Base-by-base conservation (phyloP, 1,140 invertebrate species). In the Drosophila bipectinata region DNA sequence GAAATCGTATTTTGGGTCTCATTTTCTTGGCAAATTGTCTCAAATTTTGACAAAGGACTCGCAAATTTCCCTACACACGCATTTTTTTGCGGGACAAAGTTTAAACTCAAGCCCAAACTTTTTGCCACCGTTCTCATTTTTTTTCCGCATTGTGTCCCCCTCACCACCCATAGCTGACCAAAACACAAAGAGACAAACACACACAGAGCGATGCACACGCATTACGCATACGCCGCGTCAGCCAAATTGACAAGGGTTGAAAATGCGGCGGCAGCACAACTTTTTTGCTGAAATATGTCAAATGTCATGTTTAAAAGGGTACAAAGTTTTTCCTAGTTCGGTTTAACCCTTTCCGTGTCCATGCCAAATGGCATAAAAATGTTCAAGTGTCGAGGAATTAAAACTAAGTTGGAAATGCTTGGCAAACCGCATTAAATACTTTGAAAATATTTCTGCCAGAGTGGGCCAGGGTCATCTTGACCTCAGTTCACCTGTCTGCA, bases 171-270 rank as follows among this genome's bases (percentile, higher is more conserved):
- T n/a, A 41, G 51, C 56, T 64, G 66, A 79, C 68, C 72, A 67
- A 30, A 44, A 56, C 24, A 59, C 30, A 45, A 32, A 54, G 34
- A 37, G 34, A 37, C 34, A 15, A 18, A 58, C 18, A 49, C 39
- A 72, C 30, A 53, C 21, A 39, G 14, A 61, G 14, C 30, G 15
- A 21, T 28, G 30, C 66, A 67, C 54, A 58, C 76, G 63, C 68
- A 88, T 88, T 71, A 79, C 67, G 79, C 72, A 83, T 88, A 83
- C 83, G 83, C 83, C 80, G 62, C 73, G 83, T 88, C 83, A 83
- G 79, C 82, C 72, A 79, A 88, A 88, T 88, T 88, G 83, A 88
- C 79, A 88, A 88, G 83, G 83, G 83, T 88, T 79, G 39, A 73
- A 64, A 82, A 63, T 81, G 79, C 69, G 79, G 58, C 75, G 63